These are phyloP conservation scores for Trichoplax adhaerens DNA, from an alignment of 37 sponge, comb jelly and placozoan genomes.

Conservation along the genomic window DNA sequence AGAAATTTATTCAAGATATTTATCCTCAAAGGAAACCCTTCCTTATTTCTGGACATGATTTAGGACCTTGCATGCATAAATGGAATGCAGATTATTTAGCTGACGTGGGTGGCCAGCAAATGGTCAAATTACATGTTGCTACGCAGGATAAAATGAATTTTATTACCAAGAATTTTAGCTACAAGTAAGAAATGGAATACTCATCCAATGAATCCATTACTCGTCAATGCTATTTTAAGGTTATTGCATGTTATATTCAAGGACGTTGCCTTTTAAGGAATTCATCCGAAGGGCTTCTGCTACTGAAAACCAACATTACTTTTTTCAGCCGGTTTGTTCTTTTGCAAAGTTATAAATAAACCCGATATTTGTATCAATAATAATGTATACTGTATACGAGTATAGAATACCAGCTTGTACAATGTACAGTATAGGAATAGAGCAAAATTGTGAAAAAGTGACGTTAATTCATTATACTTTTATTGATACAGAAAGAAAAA, in stretches of 20 bases:
- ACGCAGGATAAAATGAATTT: constrained; percentile 57
- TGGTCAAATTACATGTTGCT: constrained; percentile 57
- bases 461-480: too few relatives aligned
- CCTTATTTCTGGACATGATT: constrained; percentile 41
- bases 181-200: constrained; percentile 31
- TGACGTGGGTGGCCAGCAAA: constrained; percentile 21
- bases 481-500: constrained; percentile 40
- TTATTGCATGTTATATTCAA: background rate
- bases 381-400: background rate
- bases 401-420: constrained; percentile 1
- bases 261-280: constrained; percentile 63
- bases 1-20: background rate
- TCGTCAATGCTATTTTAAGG: background rate
- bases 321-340: constrained; percentile 24
- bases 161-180: constrained; percentile 57
- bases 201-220: background rate
- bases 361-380: background rate
- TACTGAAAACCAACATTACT: constrained; percentile 21
- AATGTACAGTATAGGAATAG: too few relatives aligned
- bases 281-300: constrained; percentile 34
- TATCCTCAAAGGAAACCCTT: constrained; percentile 29
- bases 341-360: constrained; percentile 1
- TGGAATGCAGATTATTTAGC: constrained; percentile 65
- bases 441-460: background rate
- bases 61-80: constrained; percentile 34